Conservation (phyloP, 2,797 vertebrate species). For the Heteromormyrus szaboi region DNA sequence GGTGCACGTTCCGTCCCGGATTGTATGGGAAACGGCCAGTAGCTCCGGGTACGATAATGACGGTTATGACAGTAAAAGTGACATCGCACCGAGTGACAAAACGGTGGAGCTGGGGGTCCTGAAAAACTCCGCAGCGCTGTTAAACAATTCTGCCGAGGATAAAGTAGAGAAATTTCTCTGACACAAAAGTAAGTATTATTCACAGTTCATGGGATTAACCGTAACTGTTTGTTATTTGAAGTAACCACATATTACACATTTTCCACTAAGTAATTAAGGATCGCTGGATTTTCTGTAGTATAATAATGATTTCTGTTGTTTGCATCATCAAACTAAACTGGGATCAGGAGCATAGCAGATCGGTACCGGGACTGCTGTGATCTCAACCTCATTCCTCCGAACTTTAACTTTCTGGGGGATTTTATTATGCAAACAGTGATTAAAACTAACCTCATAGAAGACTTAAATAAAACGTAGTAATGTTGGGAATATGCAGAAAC, state of each 20-base stretch:
- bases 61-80: constrained; percentile 46
- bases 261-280: neutral
- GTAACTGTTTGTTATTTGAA: neutral
- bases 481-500: neutral
- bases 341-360: neutral
- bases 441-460: neutral
- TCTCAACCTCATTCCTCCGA: neutral
- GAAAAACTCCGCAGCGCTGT: constrained; percentile 34
- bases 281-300: neutral
- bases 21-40: constrained; percentile 36
- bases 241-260: neutral
- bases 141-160: constrained; percentile 22
- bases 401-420: neutral
- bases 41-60: constrained; percentile 45
- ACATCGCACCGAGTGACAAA: constrained; percentile 29
- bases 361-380: neutral
- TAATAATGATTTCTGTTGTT: neutral
- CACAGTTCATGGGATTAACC: neutral
- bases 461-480: neutral
- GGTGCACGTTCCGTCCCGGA: constrained; percentile 19
- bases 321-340: neutral
- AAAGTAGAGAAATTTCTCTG: constrained; percentile 52
- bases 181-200: constrained; percentile 40
- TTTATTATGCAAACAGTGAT: neutral
- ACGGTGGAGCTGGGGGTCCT: constrained; percentile 49